These are phyloP conservation scores for Pyrocephalus nanus DNA, from an alignment of 2,797 vertebrate species.

Conservation along the genomic window DNA sequence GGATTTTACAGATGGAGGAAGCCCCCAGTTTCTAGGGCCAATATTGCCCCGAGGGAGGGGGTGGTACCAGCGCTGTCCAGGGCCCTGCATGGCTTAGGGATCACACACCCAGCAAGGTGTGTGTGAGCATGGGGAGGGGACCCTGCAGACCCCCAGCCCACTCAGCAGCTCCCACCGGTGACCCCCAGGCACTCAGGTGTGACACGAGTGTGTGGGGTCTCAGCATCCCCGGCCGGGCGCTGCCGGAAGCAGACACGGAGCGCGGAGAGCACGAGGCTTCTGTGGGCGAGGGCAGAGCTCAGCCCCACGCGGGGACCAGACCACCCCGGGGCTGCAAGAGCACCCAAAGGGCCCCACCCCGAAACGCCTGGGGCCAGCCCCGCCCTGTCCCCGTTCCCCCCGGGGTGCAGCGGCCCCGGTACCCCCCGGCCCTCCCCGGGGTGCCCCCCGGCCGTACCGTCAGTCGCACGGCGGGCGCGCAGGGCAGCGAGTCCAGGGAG, in stretches of 20 bases:
- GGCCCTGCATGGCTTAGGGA: accelerated
- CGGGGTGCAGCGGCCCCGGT: not conserved
- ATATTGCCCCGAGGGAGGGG: not conserved
- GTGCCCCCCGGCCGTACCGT: conserved; percentile 72
- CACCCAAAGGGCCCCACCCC: not conserved
- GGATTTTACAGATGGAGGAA: accelerated
- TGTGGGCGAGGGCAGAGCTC: not conserved
- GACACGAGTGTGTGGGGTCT: not conserved
- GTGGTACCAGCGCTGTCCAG: accelerated
- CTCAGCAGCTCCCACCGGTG: not conserved
- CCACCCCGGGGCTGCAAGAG: not conserved
- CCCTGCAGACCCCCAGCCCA: not conserved
- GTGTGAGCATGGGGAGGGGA: accelerated
- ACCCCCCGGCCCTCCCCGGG: not conserved
- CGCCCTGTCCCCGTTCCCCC: not conserved
- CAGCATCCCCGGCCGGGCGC: not conserved
- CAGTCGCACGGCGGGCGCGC: conserved; percentile 76
- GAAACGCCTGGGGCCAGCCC: not conserved
- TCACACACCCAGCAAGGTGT: accelerated
- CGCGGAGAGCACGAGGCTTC: not conserved
- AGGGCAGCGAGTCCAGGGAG: conserved; percentile 80
- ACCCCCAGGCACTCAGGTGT: not conserved
- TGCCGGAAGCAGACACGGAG: not conserved
- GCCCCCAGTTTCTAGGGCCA: not conserved
- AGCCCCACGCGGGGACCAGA: not conserved